These are phyloP conservation scores for Hoplostethus atlanticus DNA, from an alignment of 2,797 vertebrate genomes.

Conservation along the genomic window DNA sequence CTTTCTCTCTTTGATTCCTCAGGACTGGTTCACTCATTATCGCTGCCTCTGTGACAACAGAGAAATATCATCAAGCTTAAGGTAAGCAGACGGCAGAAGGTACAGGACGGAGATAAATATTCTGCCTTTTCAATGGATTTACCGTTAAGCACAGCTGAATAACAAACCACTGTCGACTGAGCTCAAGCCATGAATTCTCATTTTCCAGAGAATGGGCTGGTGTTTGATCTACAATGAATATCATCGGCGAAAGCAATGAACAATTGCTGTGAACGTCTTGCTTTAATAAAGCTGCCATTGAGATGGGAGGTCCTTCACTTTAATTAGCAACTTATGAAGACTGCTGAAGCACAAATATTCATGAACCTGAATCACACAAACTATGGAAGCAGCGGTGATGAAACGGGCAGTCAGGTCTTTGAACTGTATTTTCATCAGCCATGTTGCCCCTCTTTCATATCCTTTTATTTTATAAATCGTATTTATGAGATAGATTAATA, in stretches of 20 bases:
- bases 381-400: conserved; percentile 24
- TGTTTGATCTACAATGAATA: conserved; percentile 65
- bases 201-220: conserved; percentile 20
- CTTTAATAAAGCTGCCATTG: conserved; percentile 39
- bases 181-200: conserved; percentile 12
- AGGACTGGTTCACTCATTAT: conserved; percentile 50
- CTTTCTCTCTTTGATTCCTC: conserved; percentile 54
- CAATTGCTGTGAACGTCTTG: conserved; percentile 43
- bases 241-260: conserved; percentile 21
- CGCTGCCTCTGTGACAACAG: conserved; percentile 21
- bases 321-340: conserved; percentile 60
- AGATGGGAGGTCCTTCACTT: conserved; percentile 57
- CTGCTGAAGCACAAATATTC: conserved; percentile 40
- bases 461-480: neutral
- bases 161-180: conserved; percentile 17
- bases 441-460: neutral
- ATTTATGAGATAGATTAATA: neutral
- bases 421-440: conserved; percentile 16
- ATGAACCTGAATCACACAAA: conserved; percentile 24
- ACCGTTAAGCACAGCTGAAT: conserved; percentile 9
- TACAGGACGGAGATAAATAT: conserved; percentile 21
- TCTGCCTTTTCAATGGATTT: conserved; percentile 16
- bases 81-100: conserved; percentile 24
- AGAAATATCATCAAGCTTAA: conserved; percentile 31
- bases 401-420: conserved; percentile 44